Conservation (phyloP, 1,140 invertebrate species). For the Drosophila ficusphila region DNA sequence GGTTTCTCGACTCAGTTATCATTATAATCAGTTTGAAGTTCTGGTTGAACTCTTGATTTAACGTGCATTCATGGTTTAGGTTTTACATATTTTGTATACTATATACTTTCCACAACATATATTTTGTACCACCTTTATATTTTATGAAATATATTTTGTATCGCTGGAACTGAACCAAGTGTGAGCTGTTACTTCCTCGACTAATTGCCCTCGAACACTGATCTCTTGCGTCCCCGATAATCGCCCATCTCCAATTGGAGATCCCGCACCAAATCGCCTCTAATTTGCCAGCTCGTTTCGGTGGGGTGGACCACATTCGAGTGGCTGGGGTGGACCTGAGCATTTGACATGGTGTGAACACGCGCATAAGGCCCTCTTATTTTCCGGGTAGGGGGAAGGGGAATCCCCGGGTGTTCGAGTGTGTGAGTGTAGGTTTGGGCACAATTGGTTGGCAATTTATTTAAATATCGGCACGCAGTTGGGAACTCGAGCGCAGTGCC, state of each 20-base stretch:
- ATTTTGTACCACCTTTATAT: too few relatives aligned
- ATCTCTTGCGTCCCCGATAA: constrained; percentile 18
- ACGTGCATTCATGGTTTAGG: too few relatives aligned
- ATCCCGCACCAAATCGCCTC: constrained; percentile 46
- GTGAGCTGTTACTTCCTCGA: background rate
- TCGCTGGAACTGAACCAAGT: too few relatives aligned
- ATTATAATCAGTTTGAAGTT: too few relatives aligned
- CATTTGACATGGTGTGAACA: constrained; percentile 81
- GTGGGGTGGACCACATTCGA: background rate
- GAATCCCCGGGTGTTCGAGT: background rate
- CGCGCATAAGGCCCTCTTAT: constrained; percentile 71
- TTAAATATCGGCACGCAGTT: constrained; percentile 81
- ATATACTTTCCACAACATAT: too few relatives aligned
- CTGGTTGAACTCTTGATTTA: too few relatives aligned
- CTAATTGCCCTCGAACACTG: constrained; percentile 11
- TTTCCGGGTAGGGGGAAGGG: constrained; percentile 2
- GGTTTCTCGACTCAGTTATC: too few relatives aligned
- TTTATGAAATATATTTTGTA: too few relatives aligned
- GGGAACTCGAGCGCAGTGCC: constrained; percentile 62
- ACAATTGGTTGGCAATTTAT: constrained; percentile 82
- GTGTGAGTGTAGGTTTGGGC: constrained; percentile 46
- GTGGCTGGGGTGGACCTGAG: constrained; percentile 31
- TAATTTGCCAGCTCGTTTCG: constrained; percentile 61
- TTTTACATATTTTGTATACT: too few relatives aligned
- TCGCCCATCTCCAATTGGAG: constrained; percentile 19